Evolutionary conservation across 2,797 vertebrate genomes (phyloP).

Genomic region (Dromococcyx pavoninus): DNA sequence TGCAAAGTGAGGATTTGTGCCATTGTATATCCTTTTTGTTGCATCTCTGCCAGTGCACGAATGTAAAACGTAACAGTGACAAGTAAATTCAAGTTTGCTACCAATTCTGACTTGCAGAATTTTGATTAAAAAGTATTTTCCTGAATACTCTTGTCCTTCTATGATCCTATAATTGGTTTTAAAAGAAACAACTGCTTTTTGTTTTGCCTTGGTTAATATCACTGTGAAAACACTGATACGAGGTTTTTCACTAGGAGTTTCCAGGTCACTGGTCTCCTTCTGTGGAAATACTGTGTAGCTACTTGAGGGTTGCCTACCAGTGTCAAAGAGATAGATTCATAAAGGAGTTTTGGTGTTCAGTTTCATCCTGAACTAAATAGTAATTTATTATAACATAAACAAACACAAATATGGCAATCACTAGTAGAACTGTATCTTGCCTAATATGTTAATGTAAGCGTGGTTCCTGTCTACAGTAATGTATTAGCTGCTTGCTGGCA

Average conservation of each 20-base stretch:
- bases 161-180: not conserved
- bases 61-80: not conserved
- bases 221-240: slow-evolving; percentile 4
- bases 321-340: slow-evolving; percentile 38
- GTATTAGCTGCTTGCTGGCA: slow-evolving; percentile 44
- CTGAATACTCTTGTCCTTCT: not conserved
- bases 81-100: not conserved
- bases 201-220: not conserved
- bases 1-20: not conserved
- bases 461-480: slow-evolving; percentile 50
- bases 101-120: not conserved
- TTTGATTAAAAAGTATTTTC: not conserved
- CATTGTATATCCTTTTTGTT: not conserved
- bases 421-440: slow-evolving; percentile 2
- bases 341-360: slow-evolving; percentile 33
- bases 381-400: slow-evolving; percentile 61
- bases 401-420: slow-evolving; percentile 45
- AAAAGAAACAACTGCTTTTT: not conserved
- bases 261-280: slow-evolving; percentile 31
- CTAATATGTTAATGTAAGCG: slow-evolving; percentile 59
- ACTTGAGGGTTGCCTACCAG: slow-evolving; percentile 52
- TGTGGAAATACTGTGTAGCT: not conserved
- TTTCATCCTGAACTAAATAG: slow-evolving; percentile 44
- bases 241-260: slow-evolving; percentile 2
- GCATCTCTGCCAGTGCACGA: not conserved